Conservation (phyloP, 1,140 invertebrate species). For the Anoplolepis gracilipes region DNA sequence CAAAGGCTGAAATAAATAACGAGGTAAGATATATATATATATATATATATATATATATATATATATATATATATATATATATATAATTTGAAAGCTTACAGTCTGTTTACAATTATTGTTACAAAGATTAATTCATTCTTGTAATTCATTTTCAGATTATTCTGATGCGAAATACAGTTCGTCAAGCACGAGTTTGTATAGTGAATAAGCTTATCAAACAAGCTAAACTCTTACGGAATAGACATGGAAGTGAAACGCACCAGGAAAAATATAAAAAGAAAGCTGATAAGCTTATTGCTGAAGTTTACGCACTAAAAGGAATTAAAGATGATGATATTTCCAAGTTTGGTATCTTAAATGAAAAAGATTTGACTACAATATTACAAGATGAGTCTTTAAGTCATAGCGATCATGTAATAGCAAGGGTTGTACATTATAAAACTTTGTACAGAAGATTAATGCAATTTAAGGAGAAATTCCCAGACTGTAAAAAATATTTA, state of each 20-base stretch:
- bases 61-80: too few species aligned
- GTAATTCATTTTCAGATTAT: constrained; percentile 79
- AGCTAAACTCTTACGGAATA: constrained; percentile 72
- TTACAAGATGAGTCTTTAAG: constrained; percentile 67
- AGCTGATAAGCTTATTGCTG: constrained; percentile 74
- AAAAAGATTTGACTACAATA: constrained; percentile 66
- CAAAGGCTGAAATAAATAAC: constrained; percentile 76
- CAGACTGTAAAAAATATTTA: constrained; percentile 75
- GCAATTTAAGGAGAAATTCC: constrained; percentile 80
- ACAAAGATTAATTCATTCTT: neutral
- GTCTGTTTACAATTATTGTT: constrained; percentile 13
- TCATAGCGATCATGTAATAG: constrained; percentile 69
- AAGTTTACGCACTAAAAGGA: constrained; percentile 77
- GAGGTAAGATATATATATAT: constrained; percentile 71
- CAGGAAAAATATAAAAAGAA: constrained; percentile 76
- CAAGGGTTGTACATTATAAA: constrained; percentile 73
- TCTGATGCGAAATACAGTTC: constrained; percentile 75
- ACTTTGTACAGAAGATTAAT: constrained; percentile 70
- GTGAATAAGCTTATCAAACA: constrained; percentile 78
- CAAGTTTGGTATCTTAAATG: constrained; percentile 78
- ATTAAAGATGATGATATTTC: constrained; percentile 81
- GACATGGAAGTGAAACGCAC: constrained; percentile 76
- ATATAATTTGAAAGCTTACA: too few species aligned
- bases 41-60: too few species aligned
- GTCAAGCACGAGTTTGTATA: constrained; percentile 73